phyloP scores from a whole-genome alignment of 1,140 invertebrate species.

The Meloidogyne chitwoodi region DNA sequence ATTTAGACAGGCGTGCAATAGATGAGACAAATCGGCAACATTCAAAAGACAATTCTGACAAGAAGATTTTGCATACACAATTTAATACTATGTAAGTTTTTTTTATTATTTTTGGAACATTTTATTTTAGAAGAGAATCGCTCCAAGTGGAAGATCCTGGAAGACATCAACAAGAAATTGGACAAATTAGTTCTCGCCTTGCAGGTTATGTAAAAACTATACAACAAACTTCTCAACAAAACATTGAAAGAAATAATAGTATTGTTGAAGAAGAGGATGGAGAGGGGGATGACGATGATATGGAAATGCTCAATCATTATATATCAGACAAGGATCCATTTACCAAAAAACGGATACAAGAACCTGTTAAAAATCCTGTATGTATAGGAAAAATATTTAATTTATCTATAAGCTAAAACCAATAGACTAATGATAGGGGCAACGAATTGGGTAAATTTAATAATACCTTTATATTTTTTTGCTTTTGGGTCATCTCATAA shows the following conservation, averaged over 20 bases:
- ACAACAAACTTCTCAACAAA: not conserved
- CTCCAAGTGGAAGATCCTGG: conserved; percentile 6
- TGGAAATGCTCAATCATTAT: not conserved
- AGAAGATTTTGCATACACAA: not conserved
- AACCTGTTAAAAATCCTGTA: conserved; percentile 17
- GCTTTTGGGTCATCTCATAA: too few species aligned
- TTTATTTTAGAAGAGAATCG: not conserved
- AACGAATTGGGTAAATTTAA: not conserved
- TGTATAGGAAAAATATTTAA: not conserved
- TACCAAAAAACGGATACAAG: conserved; percentile 2
- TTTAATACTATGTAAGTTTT: not conserved
- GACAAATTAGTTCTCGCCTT: not conserved
- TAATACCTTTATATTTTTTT: too few species aligned
- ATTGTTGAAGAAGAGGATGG: not conserved
- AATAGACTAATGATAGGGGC: too few species aligned
- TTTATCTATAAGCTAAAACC: not conserved
- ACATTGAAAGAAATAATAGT: not conserved
- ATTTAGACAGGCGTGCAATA: conserved; percentile 1
- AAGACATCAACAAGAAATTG: conserved; percentile 2
- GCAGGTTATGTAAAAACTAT: not conserved
- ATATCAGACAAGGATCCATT: conserved; percentile 12
- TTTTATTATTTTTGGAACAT: not conserved
- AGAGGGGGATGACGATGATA: not conserved
- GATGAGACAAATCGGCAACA: not conserved
- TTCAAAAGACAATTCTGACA: not conserved